Evolutionary conservation across 1,140 invertebrate species (phyloP).

Genomic region (Palaemon carinicauda): DNA sequence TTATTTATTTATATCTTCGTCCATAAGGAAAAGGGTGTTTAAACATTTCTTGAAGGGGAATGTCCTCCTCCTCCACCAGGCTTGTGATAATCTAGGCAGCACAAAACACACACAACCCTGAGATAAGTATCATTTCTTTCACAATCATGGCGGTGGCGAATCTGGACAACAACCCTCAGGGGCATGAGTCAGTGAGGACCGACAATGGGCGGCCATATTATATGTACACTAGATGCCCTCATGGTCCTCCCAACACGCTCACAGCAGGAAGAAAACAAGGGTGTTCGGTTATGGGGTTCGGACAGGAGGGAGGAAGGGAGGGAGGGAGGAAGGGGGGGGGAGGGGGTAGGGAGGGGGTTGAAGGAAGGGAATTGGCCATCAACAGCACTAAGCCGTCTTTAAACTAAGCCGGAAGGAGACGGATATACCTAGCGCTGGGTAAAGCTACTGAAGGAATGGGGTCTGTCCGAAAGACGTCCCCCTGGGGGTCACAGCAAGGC

Average conservation of each 20-base stretch:
- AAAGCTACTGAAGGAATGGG: neutral
- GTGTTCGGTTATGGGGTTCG: neutral
- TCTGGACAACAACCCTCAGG: neutral
- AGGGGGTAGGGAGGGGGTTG: neutral
- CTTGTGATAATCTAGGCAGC: conserved; percentile 33
- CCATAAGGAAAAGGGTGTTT: neutral
- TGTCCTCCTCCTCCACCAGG: neutral
- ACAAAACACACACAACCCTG: conserved; percentile 56
- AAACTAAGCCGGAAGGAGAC: neutral
- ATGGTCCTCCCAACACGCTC: too few species aligned
- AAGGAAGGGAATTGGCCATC: neutral
- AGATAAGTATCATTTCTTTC: conserved; percentile 52
- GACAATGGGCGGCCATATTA: too few species aligned
- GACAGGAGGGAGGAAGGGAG: neutral
- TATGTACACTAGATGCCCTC: neutral
- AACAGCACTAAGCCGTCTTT: too few species aligned
- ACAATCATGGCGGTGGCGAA: conserved; percentile 24
- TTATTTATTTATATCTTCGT: neutral
- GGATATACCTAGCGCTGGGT: neutral
- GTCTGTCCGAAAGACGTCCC: too few species aligned
- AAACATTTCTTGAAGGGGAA: too few species aligned
- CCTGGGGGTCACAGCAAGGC: neutral
- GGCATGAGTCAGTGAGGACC: neutral
- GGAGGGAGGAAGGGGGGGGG: neutral
- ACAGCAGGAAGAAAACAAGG: neutral